These are phyloP conservation scores for Crocuta crocuta DNA, from an alignment of 2,113 vertebrate species.

Conservation along the genomic window DNA sequence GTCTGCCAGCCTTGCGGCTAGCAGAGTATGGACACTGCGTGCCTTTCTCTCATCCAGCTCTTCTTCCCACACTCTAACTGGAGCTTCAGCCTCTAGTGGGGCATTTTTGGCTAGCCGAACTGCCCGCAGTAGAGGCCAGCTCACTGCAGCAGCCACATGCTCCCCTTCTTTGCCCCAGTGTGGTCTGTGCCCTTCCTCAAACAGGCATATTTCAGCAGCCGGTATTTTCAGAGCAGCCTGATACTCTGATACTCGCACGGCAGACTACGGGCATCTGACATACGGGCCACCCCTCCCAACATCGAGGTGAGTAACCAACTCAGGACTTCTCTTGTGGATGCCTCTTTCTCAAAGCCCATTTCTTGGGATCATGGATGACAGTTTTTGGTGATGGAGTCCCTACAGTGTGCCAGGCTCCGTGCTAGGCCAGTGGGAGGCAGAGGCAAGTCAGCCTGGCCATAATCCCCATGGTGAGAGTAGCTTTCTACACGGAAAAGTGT, in stretches of 20 bases:
- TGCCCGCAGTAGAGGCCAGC: neutral
- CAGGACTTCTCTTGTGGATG: neutral
- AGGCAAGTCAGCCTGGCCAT: neutral
- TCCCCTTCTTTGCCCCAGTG: neutral
- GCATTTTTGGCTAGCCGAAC: neutral
- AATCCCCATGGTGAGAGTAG: neutral
- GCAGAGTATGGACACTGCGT: rapidly evolving
- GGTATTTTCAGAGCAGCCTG: neutral
- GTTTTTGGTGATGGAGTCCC: neutral
- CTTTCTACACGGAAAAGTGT: neutral
- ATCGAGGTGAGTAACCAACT: neutral
- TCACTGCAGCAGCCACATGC: neutral
- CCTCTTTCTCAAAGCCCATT: neutral
- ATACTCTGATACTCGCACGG: too few species aligned
- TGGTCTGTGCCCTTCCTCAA: neutral
- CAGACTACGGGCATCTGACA: neutral
- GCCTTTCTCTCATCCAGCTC: neutral
- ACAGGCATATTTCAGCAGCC: neutral
- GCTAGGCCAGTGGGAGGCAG: neutral
- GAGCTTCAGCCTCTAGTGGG: neutral
- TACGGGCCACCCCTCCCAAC: neutral
- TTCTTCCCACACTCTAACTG: neutral
- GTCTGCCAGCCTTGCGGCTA: neutral
- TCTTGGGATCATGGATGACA: neutral
- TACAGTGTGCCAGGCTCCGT: neutral